phyloP scores from a whole-genome alignment of 2,113 vertebrate species.

The Phalacrocorax aristotelis region DNA sequence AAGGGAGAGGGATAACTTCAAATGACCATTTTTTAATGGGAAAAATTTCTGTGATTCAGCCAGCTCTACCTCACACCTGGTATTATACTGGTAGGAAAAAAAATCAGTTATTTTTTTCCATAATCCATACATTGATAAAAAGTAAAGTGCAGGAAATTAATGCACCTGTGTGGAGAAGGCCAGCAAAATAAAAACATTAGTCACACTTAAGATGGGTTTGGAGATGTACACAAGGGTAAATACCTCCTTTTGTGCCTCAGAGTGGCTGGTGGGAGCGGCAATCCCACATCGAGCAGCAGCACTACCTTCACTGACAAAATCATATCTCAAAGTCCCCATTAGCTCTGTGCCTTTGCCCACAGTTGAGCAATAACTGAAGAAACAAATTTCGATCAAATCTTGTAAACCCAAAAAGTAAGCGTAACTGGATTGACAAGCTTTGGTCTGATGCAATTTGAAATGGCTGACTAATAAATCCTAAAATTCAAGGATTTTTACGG shows the following conservation, averaged over 20 bases:
- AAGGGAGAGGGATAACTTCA: background rate
- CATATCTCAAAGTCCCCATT: background rate
- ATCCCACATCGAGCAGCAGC: background rate
- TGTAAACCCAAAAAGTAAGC: slow-evolving; percentile 60
- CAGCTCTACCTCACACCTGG: background rate
- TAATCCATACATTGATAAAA: background rate
- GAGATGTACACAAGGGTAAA: background rate
- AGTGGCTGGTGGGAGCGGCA: background rate
- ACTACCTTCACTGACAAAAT: background rate
- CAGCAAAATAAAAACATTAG: background rate
- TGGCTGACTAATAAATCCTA: slow-evolving; percentile 37
- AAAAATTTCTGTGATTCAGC: background rate
- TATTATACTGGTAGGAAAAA: background rate
- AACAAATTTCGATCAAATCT: slow-evolving; percentile 36
- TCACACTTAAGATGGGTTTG: background rate
- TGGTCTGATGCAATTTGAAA: slow-evolving; percentile 42
- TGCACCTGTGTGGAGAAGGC: background rate
- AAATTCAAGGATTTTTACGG: slow-evolving; percentile 57
- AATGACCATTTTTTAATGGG: background rate
- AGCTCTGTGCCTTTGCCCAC: background rate
- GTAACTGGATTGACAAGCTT: slow-evolving; percentile 42
- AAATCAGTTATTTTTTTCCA: background rate
- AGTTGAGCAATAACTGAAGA: slow-evolving; percentile 10
- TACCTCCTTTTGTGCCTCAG: background rate
- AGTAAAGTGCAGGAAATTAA: background rate